Base-by-base conservation (phyloP, 2,888 invertebrate genomes). In the Daptonema setosum region DNA sequence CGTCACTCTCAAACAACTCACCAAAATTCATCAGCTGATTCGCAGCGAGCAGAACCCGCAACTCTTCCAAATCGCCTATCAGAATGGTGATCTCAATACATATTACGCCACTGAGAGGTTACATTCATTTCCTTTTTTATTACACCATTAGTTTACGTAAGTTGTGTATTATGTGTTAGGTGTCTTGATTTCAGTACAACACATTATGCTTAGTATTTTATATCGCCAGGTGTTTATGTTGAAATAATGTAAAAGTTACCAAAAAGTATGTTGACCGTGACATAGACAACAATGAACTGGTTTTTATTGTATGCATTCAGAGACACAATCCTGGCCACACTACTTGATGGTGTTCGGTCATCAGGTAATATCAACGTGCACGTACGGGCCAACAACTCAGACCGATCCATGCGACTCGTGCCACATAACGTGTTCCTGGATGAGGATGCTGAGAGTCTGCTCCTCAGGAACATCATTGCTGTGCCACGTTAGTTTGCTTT, bases 301-400 rank as follows among this genome's bases (percentile, higher is more conserved):
- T n/a, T n/a, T n/a, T n/a, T n/a, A n/a, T n/a, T n/a, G n/a, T n/a
- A n/a, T n/a, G n/a, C n/a, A n/a, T 35, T 45, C 56, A 83, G 97
- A 64, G 97, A 97, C 74, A 85, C 93, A 0, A 73, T 99, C 58
- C 74, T 99, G 60, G 93, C 97, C 1, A 90, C 95, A 1, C 73
- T 99, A 52, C 73, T 99, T 64, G 97, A 99, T 74, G 91, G 93
- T 41, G 91, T 93, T 20, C 78, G 97, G 60, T 88, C 91, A 1
- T 87, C 91, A 43, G 95, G 97, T 0, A 97, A 97, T 73, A 80
- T 86, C 66, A 90, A 95, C 74, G 86, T 93, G 2, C 90, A 91
- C 73, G 86, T 95, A 22, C 83, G 85, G 58, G 87, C 61, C n/a
- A 79, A 78, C 58, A 78, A 79, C 41, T 87, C 88, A 25, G 81